Evolutionary conservation across 2,888 invertebrate genomes (phyloP), one percentile per base, ranked within the genome.

Genomic region (Sarcophaga rosellei): DNA sequence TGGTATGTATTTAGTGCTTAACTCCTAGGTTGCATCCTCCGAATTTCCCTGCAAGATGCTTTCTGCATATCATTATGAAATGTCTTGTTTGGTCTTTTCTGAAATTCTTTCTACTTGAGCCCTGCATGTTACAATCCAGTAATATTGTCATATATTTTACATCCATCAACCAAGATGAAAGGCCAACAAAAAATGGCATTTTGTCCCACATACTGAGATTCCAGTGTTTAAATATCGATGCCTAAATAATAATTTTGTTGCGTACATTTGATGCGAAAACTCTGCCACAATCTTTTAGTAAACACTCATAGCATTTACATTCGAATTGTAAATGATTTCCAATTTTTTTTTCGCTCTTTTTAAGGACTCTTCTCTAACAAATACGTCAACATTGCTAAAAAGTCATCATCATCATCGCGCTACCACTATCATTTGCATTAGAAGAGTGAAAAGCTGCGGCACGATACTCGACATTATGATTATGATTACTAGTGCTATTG

Each of bases 231-330:
- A 8, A 35, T 35, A 10, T 35, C 35, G 35, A 35, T 1, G 2
- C 35, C 35, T 8, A 35, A 35, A 35, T 35, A 35, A 35, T 35
- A 35, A 35, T 35, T 35, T 35, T 35, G 35, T 53, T 53, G 53
- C 53, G 17, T 53, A 17, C 53, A 53, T 17, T 17, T 53, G 53
- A 17, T 15, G 17, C 10, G 68, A 74, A 74, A 74, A 63, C 23
- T 47, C 21, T 63, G 23, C 45, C 45, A 73, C 44, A 47, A 63
- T 63, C 62, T 72, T 72, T 61, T 72, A 72, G 35, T 35, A 72
- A 72, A 72, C 59, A 72, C 72, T 72, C 72, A 61, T 61, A 59
- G 53, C 44, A 59, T 12, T 53, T 72, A 59, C 59, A 59, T 35
- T 53, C 15, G 17, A 15, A 53, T 53, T n/a, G 57, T 70, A 65